Conservation (phyloP, 2,888 invertebrate genomes). For the Eristalis tenax region DNA sequence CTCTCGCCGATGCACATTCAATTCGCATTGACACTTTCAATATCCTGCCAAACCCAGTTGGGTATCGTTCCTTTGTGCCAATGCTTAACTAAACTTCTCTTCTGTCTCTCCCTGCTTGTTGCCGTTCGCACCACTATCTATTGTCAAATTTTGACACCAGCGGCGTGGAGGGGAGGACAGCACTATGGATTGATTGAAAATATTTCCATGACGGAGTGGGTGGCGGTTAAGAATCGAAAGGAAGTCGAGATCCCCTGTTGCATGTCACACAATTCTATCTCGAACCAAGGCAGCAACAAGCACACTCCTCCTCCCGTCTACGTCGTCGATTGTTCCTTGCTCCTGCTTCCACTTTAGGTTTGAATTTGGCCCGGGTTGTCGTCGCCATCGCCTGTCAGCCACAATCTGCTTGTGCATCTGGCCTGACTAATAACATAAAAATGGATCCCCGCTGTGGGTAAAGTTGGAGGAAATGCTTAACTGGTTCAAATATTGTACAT, state of each 20-base stretch:
- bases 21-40: slow-evolving; percentile 64
- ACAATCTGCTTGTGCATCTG: slow-evolving; percentile 16
- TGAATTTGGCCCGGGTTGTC: neutral
- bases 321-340: neutral
- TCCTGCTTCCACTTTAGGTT: neutral
- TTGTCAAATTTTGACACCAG: slow-evolving; percentile 50
- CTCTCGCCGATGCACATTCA: slow-evolving; percentile 24
- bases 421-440: slow-evolving; percentile 40
- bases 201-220: slow-evolving; percentile 1
- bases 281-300: slow-evolving; percentile 56
- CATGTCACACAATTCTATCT: slow-evolving; percentile 42
- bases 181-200: slow-evolving; percentile 24
- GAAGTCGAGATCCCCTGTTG: slow-evolving; percentile 58
- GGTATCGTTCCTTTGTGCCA: slow-evolving; percentile 3
- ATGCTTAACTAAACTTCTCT: neutral
- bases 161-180: neutral
- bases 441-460: slow-evolving; percentile 21
- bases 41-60: slow-evolving; percentile 60
- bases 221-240: neutral
- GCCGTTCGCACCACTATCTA: slow-evolving; percentile 20
- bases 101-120: neutral
- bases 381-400: neutral
- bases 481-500: slow-evolving; percentile 54
- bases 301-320: neutral
- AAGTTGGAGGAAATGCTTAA: slow-evolving; percentile 47